Percentiles rank a stretch among this genome's conserved stretches.
Conservation (phyloP, 2,113 vertebrate species). For the Lethenteron camtschaticum region DNA sequence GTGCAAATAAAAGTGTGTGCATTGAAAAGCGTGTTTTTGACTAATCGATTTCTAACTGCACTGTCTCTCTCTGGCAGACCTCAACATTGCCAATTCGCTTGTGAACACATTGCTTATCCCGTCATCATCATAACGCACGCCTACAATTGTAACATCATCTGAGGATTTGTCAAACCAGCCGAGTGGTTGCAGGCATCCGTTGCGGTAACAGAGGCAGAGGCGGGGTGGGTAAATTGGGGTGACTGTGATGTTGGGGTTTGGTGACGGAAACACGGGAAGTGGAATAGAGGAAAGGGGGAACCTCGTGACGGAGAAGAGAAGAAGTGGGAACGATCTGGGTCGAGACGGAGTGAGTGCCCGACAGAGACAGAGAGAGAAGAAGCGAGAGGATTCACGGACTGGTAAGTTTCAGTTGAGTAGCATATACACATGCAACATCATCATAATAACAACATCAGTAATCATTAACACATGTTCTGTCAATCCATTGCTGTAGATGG, state of each 20-base stretch:
- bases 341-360: background rate
- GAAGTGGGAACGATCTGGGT: background rate
- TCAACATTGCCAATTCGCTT: background rate
- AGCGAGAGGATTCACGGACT: background rate
- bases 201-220: background rate
- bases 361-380: background rate
- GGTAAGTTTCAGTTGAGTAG: too few relatives aligned
- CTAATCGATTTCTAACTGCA: too few relatives aligned
- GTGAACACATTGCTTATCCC: background rate
- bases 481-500: too few relatives aligned
- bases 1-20: too few relatives aligned
- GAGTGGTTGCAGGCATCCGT: background rate
- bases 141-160: background rate
- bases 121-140: background rate
- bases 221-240: background rate
- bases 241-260: background rate
- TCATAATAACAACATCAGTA: too few relatives aligned
- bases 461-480: too few relatives aligned
- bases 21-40: too few relatives aligned
- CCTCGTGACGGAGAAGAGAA: background rate
- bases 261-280: background rate
- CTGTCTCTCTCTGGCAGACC: too few relatives aligned
- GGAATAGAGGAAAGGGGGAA: background rate
- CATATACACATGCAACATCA: too few relatives aligned
- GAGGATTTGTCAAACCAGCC: background rate